A percentile compares a stretch with the other conserved stretches of the same genome.
Conservation (phyloP, 2,888 invertebrate species). For the Oligia fasciuncula region DNA sequence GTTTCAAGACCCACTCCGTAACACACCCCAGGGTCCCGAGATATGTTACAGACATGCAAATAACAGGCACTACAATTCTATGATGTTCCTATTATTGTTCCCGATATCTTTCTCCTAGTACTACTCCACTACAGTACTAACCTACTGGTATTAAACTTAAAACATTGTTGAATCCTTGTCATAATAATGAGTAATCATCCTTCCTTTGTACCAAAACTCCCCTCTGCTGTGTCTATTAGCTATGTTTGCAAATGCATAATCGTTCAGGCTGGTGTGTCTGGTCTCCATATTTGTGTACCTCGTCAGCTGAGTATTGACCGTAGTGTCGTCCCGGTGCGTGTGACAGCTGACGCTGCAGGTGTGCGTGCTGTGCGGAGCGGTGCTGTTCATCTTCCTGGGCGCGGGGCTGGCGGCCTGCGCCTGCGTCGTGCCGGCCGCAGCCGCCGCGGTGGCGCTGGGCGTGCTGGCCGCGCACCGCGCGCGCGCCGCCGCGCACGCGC, state of each 20-base stretch:
- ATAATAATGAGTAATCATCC: not conserved
- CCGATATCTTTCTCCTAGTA: not conserved
- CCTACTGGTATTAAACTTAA: not conserved
- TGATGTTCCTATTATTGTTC: not conserved
- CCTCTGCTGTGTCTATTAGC: not conserved
- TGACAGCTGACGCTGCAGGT: conserved; percentile 81
- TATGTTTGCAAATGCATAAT: not conserved
- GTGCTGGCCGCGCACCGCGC: conserved; percentile 57
- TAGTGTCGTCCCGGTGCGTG: not conserved
- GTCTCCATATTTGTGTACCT: not conserved
- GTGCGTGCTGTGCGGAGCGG: conserved; percentile 91
- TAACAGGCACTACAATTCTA: too few species aligned
- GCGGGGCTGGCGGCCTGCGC: conserved; percentile 79
- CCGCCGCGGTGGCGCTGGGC: conserved; percentile 57
- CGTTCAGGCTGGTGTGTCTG: not conserved
- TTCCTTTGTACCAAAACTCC: not conserved
- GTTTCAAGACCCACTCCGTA: too few species aligned
- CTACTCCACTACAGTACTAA: too few species aligned
- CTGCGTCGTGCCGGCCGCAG: conserved; percentile 67
- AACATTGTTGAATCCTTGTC: not conserved
- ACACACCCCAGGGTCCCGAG: too few species aligned
- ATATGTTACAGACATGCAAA: too few species aligned
- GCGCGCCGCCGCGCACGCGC: conserved; percentile 36
- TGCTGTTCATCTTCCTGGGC: conserved; percentile 92
- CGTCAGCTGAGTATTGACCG: not conserved